Conservation (phyloP, 2,888 invertebrate genomes). For the Caprella mutica region DNA sequence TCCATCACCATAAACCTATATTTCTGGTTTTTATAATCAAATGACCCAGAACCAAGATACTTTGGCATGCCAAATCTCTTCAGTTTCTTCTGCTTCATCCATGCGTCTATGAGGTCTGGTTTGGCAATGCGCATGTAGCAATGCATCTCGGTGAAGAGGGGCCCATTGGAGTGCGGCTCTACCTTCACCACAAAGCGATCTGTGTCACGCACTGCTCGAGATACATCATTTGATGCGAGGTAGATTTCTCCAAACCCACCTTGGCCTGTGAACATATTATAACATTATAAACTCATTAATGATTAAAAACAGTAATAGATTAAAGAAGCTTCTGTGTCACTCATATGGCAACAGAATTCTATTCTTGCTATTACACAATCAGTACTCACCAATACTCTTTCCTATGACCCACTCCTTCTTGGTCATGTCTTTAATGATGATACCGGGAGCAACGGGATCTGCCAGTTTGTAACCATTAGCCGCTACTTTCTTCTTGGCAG, state of each 20-base stretch:
- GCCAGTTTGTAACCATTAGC: slow-evolving; percentile 32
- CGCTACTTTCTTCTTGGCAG: slow-evolving; percentile 27
- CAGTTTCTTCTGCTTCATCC: slow-evolving; percentile 48
- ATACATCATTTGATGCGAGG: slow-evolving; percentile 52
- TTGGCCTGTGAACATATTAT: slow-evolving; percentile 15
- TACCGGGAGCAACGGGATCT: slow-evolving; percentile 27
- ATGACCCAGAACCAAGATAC: slow-evolving; percentile 79
- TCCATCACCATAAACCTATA: slow-evolving; percentile 92
- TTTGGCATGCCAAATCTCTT: slow-evolving; percentile 71
- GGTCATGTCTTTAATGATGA: slow-evolving; percentile 59
- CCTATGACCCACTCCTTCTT: slow-evolving; percentile 79
- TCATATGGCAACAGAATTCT: too few species aligned
- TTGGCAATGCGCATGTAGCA: slow-evolving; percentile 82
- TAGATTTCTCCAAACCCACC: slow-evolving; percentile 36
- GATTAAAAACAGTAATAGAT: not conserved
- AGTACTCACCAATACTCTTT: slow-evolving; percentile 61
- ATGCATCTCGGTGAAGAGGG: slow-evolving; percentile 94
- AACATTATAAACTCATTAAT: not conserved
- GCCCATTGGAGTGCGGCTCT: slow-evolving; percentile 89
- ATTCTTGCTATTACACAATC: too few species aligned
- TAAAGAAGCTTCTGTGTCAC: too few species aligned
- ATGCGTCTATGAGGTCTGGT: slow-evolving; percentile 43
- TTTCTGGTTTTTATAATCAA: slow-evolving; percentile 58
- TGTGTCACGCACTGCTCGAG: slow-evolving; percentile 54
- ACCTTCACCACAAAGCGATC: slow-evolving; percentile 76